These are phyloP conservation scores for Drosophila mauritiana DNA, from an alignment of 1,140 invertebrate species.

Conservation along the genomic window DNA sequence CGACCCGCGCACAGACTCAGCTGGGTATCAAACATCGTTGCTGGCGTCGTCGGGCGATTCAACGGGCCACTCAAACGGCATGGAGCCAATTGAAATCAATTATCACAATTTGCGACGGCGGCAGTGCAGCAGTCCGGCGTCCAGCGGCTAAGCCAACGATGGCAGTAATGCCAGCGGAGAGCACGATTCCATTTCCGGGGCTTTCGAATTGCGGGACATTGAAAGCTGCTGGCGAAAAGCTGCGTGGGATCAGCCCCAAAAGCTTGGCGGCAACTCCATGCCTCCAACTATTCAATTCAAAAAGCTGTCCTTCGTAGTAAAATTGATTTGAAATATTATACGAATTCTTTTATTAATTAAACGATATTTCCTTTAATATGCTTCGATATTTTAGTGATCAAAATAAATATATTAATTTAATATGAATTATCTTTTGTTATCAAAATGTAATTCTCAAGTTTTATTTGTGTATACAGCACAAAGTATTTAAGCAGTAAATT, in stretches of 20 bases:
- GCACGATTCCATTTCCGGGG: conserved; percentile 15
- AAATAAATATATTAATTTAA: conserved; percentile 10
- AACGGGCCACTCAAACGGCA: conserved; percentile 4
- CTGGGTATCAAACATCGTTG: conserved; percentile 51
- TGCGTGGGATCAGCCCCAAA: conserved; percentile 19
- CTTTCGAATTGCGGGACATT: conserved; percentile 61
- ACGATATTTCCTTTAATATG: neutral
- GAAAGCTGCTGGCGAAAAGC: conserved; percentile 55
- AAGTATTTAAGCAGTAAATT: conserved; percentile 18
- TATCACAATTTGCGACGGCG: conserved; percentile 43
- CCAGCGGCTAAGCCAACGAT: conserved; percentile 18
- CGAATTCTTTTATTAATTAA: neutral
- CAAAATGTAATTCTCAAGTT: neutral
- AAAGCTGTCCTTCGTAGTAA: neutral
- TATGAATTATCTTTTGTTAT: neutral
- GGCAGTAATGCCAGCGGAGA: conserved; percentile 7
- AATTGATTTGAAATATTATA: neutral
- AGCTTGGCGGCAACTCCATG: conserved; percentile 8
- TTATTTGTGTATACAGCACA: conserved; percentile 24
- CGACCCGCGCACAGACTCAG: conserved; percentile 34
- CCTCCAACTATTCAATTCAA: neutral
- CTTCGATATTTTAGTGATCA: neutral
- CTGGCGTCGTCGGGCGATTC: neutral
- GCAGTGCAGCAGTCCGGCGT: conserved; percentile 30
- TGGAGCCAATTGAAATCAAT: conserved; percentile 61